These are phyloP conservation scores for Ceyx erithaca DNA, from an alignment of 2,797 vertebrate genomes.

Conservation along the genomic window DNA sequence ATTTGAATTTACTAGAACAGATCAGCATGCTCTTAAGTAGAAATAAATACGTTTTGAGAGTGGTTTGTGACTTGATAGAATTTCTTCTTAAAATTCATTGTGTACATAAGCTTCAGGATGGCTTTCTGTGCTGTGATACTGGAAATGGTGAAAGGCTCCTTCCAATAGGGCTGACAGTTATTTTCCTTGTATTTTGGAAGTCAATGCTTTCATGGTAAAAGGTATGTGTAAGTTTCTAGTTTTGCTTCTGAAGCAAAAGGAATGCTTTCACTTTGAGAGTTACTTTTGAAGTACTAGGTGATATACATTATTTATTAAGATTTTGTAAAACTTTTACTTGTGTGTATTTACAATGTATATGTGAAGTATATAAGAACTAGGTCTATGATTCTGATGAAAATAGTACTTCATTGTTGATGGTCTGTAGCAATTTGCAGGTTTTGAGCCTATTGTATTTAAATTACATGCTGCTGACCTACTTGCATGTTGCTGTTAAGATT, in stretches of 20 bases:
- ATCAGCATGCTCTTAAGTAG: not conserved
- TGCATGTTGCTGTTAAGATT: not conserved
- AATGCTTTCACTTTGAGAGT: not conserved
- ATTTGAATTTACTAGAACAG: not conserved
- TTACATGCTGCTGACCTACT: not conserved
- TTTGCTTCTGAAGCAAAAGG: not conserved
- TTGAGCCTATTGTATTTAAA: not conserved
- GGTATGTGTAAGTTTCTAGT: rapidly evolving
- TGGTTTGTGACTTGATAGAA: not conserved
- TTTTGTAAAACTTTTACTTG: not conserved
- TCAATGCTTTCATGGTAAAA: not conserved
- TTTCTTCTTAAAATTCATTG: not conserved
- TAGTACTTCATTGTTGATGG: rapidly evolving
- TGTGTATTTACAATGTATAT: no score
- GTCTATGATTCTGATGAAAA: not conserved
- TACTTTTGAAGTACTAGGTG: not conserved
- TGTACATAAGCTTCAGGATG: not conserved
- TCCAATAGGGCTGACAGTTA: not conserved
- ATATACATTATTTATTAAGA: not conserved
- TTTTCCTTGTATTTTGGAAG: not conserved
- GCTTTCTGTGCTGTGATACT: not conserved
- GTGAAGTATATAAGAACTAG: not conserved
- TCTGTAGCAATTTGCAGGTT: not conserved
- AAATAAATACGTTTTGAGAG: not conserved
- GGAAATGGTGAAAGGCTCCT: not conserved